Percentiles rank a stretch among this genome's conserved stretches.
Conservation (phyloP, 2,888 invertebrate genomes). For the Drosophila quinaria region DNA sequence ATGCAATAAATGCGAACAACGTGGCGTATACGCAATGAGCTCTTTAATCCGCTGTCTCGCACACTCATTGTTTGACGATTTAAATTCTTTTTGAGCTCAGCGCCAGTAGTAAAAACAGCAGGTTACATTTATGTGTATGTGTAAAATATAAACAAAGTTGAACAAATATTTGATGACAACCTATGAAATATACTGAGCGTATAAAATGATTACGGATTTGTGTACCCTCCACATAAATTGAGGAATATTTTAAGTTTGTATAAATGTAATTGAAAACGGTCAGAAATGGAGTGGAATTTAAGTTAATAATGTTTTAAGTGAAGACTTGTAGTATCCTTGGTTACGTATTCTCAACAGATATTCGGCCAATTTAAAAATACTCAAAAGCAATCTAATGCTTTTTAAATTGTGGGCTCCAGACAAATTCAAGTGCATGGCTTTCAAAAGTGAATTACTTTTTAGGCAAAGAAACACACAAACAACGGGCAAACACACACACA, state of each 20-base stretch:
- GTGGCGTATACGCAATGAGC: slow-evolving; percentile 25
- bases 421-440: slow-evolving; percentile 41
- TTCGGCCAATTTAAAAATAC: slow-evolving; percentile 3
- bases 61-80: slow-evolving; percentile 12
- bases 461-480: slow-evolving; percentile 21
- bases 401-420: slow-evolving; percentile 31
- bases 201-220: slow-evolving; percentile 18
- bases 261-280: not conserved
- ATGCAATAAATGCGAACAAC: slow-evolving; percentile 21
- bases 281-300: not conserved
- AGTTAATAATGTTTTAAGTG: slow-evolving; percentile 6
- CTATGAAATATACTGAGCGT: slow-evolving; percentile 2
- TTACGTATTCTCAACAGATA: not conserved
- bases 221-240: not conserved
- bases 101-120: not conserved
- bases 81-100: slow-evolving; percentile 13
- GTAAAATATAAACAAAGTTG: slow-evolving; percentile 21
- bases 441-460: slow-evolving; percentile 37
- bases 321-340: not conserved
- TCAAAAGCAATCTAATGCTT: slow-evolving; percentile 22
- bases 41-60: slow-evolving; percentile 22
- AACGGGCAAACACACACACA: not conserved
- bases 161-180: slow-evolving; percentile 18
- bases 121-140: slow-evolving; percentile 5
- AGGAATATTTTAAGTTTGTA: not conserved